Evolutionary conservation across 64 coral and sea anemone genomes (phyloP), one percentile per base, ranked within the genome.

Genomic region (Pachyseris speciosa): DNA sequence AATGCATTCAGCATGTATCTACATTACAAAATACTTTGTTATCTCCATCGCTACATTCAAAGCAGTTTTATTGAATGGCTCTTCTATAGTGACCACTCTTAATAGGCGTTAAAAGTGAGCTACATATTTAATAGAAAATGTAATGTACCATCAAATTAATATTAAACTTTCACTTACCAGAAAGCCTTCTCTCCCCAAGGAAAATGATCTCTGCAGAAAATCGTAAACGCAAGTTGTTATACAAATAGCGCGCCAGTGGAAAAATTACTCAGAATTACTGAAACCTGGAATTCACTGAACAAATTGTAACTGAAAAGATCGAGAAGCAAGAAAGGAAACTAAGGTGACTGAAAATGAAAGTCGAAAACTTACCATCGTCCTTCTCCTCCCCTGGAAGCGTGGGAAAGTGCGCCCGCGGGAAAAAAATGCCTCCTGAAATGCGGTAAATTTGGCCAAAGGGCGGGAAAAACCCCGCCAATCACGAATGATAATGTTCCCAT

Each of bases 101-200:
- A 66, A 66, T 66, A 29, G 63, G 63, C 29, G 0, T 66, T 66
- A 66, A 66, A 29, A 25, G 63, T 66, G 63, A 66, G 63, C 63
- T 66, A 66, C 63, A 66, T 66, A 66, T 66, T 66, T 66, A 7
- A 65, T 53, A 53, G 10, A 65, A 65, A 65, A 65, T 65, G 61
- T 65, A 25, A 65, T 65, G 50, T 53, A 53, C 50, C 12, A 53
- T 53, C 50, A 53, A 53, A 53, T 53, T 53, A 53, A 53, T 53
- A 7, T 53, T 9, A 53, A 53, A 53, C 50, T 53, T 53, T 53
- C 50, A 53, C 50, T 53, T 53, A 53, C 50, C 50, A 17, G 50
- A 53, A 53, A 53, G 50, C 50, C 16, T 53, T 53, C 50, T 53
- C 50, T 53, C 5, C 50, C 50, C 50, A 53, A 53, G 50, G 50